Evolutionary conservation across 2,113 vertebrate species (phyloP).

Genomic region (Myanophis thanlyinensis): DNA sequence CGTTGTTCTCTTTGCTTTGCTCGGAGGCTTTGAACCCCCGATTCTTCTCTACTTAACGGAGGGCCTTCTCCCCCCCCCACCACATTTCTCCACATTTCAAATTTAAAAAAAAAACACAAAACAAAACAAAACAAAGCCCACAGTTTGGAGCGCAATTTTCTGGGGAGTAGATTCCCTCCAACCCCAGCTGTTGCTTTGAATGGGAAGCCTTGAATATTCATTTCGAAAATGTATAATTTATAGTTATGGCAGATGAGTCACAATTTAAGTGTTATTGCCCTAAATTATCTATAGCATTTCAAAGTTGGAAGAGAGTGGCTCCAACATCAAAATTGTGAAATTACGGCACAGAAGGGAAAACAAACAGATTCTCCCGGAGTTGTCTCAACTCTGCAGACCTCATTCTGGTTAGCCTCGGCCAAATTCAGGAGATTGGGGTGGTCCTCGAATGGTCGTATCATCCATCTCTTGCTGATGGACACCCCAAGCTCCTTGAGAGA

Average conservation of each 20-base stretch:
- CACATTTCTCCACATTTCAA: background rate
- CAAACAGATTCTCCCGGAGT: background rate
- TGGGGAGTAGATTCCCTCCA: background rate
- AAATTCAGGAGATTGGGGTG: background rate
- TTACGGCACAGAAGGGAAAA: background rate
- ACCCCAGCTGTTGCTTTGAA: slow-evolving; percentile 61
- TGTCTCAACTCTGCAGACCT: background rate
- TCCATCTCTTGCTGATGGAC: background rate
- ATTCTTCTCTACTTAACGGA: background rate
- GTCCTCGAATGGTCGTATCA: background rate
- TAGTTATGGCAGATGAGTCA: slow-evolving; percentile 60
- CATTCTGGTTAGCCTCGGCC: background rate
- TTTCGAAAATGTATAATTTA: slow-evolving; percentile 63
- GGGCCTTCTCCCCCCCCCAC: background rate
- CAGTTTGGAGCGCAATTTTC: background rate
- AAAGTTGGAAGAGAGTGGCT: slow-evolving; percentile 35
- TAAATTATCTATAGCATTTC: slow-evolving; percentile 58
- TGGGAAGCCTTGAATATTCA: slow-evolving; percentile 53
- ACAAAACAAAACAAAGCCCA: background rate
- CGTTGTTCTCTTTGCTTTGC: background rate
- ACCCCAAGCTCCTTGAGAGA: background rate
- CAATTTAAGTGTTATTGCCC: slow-evolving; percentile 67
- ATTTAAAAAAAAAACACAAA: background rate
- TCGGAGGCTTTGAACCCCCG: background rate
- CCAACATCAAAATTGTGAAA: slow-evolving; percentile 15